These are phyloP conservation scores for Rhabditophanes sp. DNA, from an alignment of 2,888 invertebrate genomes.

Conservation along the genomic window DNA sequence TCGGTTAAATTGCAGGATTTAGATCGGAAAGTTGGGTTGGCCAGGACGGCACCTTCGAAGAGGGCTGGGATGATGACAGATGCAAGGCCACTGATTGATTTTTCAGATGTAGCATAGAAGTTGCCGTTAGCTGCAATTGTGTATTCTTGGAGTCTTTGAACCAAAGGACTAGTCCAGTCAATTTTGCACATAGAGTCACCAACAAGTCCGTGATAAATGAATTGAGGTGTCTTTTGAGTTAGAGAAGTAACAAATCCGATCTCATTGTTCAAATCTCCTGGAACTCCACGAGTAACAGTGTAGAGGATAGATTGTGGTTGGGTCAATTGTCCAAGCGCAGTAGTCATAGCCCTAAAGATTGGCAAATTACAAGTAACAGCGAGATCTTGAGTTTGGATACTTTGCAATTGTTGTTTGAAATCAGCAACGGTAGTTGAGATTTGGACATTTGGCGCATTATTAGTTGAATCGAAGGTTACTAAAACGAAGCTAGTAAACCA, in stretches of 20 bases:
- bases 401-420: no score
- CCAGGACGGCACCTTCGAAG: slow-evolving; percentile 14
- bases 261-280: slow-evolving; percentile 1
- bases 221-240: slow-evolving; percentile 7
- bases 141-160: slow-evolving; percentile 13
- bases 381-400: slow-evolving; percentile 13
- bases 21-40: slow-evolving; percentile 17
- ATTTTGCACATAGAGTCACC: slow-evolving; percentile 10
- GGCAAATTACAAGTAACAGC: no score
- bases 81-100: slow-evolving; percentile 9
- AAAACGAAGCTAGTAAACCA: slow-evolving; percentile 21
- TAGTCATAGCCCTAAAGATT: no score
- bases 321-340: no score
- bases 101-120: slow-evolving; percentile 6
- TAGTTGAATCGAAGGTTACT: slow-evolving; percentile 16
- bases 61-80: slow-evolving; percentile 16
- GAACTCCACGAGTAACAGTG: slow-evolving; percentile 3
- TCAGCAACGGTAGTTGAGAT: not conserved
- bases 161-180: slow-evolving; percentile 8
- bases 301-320: slow-evolving; percentile 1
- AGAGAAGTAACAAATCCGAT: slow-evolving; percentile 9
- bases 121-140: slow-evolving; percentile 22
- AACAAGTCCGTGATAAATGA: slow-evolving; percentile 17
- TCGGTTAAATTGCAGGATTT: slow-evolving; percentile 12
- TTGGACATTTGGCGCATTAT: not conserved